Evolutionary conservation across 2,888 invertebrate species (phyloP).

Genomic region (Smittia sp.): DNA sequence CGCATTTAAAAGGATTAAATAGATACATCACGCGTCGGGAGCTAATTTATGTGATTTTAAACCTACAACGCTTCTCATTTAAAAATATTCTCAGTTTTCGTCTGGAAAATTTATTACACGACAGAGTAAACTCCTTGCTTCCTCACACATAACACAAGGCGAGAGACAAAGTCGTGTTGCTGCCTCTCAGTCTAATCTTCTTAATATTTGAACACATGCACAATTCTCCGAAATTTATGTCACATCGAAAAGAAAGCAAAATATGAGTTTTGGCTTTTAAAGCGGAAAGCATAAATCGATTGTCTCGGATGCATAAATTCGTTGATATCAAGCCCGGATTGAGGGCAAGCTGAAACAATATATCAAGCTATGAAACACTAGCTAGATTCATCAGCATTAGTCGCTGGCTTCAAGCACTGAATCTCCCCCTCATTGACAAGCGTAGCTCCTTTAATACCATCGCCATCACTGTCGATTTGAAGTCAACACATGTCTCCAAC

Average conservation of each 20-base stretch:
- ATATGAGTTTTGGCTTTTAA: background rate
- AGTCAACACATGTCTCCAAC: no score
- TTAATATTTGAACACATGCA: conserved; percentile 5
- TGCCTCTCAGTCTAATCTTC: conserved; percentile 4
- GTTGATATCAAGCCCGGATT: no score
- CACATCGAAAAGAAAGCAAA: background rate
- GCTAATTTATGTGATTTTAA: conserved; percentile 36
- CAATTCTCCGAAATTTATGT: background rate
- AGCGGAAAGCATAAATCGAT: background rate
- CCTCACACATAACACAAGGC: no score
- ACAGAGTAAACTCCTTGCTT: background rate
- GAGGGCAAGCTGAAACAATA: no score
- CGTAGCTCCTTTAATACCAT: no score
- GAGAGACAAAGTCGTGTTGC: background rate
- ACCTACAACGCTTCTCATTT: background rate
- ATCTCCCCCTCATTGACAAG: no score
- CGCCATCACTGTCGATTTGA: no score
- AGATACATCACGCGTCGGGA: conserved; percentile 21
- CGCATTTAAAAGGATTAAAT: conserved; percentile 26
- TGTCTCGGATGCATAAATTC: no score
- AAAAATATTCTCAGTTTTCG: conserved; percentile 28
- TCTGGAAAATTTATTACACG: conserved; percentile 31
- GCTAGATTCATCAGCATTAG: no score
- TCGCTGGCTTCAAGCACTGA: no score
- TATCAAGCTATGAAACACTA: no score